A percentile compares a stretch with the other conserved stretches of the same genome.
phyloP scores from a whole-genome alignment of 2,113 vertebrate genomes.

The Gulo gulo region DNA sequence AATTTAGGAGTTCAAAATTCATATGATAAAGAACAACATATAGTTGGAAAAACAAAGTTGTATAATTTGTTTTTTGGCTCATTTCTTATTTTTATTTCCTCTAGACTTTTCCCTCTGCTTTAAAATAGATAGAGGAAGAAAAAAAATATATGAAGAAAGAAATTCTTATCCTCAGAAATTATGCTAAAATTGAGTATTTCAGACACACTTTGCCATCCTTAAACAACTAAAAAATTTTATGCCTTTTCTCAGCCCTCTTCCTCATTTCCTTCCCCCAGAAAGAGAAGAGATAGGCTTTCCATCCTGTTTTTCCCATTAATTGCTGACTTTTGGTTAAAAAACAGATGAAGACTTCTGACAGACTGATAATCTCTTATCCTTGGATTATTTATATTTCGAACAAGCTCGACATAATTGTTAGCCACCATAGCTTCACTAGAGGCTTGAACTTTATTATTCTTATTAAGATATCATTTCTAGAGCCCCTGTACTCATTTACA shows the following conservation, averaged over 20 bases:
- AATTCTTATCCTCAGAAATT: neutral
- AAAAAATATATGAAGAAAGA: neutral
- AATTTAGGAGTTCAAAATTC: neutral
- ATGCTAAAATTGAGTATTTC: neutral
- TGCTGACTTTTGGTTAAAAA: slow-evolving; percentile 61
- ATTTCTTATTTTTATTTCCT: neutral
- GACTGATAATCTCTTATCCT: slow-evolving; percentile 70
- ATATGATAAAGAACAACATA: neutral
- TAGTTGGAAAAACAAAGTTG: neutral
- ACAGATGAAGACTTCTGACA: slow-evolving; percentile 46
- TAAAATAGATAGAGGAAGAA: neutral
- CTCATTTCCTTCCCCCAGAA: neutral
- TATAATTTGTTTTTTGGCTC: neutral
- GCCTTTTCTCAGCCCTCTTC: neutral
- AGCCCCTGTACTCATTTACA: slow-evolving; percentile 67
- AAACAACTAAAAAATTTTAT: neutral
- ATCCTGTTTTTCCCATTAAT: neutral
- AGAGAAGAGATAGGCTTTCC: neutral
- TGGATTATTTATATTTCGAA: slow-evolving; percentile 71
- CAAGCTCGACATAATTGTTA: slow-evolving; percentile 73
- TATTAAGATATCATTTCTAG: slow-evolving; percentile 75
- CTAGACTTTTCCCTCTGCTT: neutral
- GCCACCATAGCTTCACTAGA: slow-evolving; percentile 27
- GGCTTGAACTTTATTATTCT: slow-evolving; percentile 47
- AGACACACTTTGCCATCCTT: neutral